Base-by-base conservation (phyloP, 1,140 invertebrate genomes). In the Trigoniulus corallinus region DNA sequence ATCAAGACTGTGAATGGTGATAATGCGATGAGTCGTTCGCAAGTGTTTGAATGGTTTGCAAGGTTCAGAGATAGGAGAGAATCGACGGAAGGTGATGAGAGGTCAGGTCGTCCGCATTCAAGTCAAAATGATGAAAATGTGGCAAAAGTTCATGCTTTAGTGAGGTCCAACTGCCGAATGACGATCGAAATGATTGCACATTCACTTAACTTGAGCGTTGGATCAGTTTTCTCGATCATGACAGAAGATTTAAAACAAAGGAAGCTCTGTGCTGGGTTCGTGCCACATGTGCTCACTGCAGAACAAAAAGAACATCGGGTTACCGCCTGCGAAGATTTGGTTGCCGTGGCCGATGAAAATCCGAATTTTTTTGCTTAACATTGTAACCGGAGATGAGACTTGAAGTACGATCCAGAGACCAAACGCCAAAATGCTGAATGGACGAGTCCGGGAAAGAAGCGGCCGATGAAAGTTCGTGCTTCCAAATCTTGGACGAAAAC, bases 401-500 rank as follows among this genome's bases (percentile, higher is more conserved):
- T 48, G 45, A 45, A 40, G 1, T 48, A 52, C 21, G 45, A 52
- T 44, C 49, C 55, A 1, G 53, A 61, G 56, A 57, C 57, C 22
- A 62, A 60, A 42, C 22, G 49, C 34, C 59, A 61, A 40, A 52
- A 50, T 15, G 44, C 25, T 12, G 51, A 61, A 53, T 61, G 55
- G 58, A 53, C 54, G 34, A 43, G 26, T 18, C 23, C 21, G 20
- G 26, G 2, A 12, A 57, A 50, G 10, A 55, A 53, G 1, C 48
- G 49, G 34, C 53, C 59, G 2, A 64, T 61, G 48, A 61, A 63
- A 54, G 50, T 49, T 45, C 42, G 53, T 22, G 50, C 50, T 47
- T 51, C 45, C 51, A 53, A 54, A 21, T 61, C 53, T 24, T 59
- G 58, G 25, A 50, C 60, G 37, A 64, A 65, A 51, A 56, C 56